These are phyloP conservation scores for Hydraecia micacea DNA, from an alignment of 2,888 invertebrate genomes.

Conservation along the genomic window DNA sequence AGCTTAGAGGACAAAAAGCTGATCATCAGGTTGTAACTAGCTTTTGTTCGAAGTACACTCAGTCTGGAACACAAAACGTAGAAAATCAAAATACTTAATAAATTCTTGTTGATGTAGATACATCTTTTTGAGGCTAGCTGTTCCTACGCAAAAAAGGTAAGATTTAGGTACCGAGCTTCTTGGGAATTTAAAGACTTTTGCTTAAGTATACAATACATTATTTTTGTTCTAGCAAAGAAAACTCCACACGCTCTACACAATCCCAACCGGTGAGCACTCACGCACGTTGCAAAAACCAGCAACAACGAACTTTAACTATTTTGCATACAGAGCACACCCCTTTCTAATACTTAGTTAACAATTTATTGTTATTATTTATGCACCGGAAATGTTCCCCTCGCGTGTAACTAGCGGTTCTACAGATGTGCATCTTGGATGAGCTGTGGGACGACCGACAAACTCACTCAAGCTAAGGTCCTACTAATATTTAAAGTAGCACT, in stretches of 20 bases:
- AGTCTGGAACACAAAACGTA: background rate
- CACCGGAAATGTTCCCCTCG: conserved; percentile 76
- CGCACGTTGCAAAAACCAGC: conserved; percentile 53
- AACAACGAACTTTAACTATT: conserved; percentile 72
- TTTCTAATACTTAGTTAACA: conserved; percentile 72
- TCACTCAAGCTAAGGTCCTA: conserved; percentile 32
- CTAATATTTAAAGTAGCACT: conserved; percentile 58
- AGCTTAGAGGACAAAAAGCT: background rate
- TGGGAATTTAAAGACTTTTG: background rate
- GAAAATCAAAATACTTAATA: background rate
- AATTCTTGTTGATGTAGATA: background rate
- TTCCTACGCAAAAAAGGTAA: background rate
- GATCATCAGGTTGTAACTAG: background rate
- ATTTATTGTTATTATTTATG: conserved; percentile 81
- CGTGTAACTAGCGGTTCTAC: conserved; percentile 67
- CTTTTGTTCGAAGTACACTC: background rate
- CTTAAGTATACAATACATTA: background rate
- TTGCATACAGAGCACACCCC: conserved; percentile 82
- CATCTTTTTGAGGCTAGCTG: background rate
- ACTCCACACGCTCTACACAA: background rate
- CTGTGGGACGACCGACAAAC: conserved; percentile 64
- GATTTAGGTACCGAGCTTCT: no score
- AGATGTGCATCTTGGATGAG: conserved; percentile 66
- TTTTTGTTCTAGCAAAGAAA: background rate
- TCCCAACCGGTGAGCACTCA: conserved; percentile 6